Evolutionary conservation across 2,888 invertebrate species (phyloP).

Genomic region (Drosophila infuscata): DNA sequence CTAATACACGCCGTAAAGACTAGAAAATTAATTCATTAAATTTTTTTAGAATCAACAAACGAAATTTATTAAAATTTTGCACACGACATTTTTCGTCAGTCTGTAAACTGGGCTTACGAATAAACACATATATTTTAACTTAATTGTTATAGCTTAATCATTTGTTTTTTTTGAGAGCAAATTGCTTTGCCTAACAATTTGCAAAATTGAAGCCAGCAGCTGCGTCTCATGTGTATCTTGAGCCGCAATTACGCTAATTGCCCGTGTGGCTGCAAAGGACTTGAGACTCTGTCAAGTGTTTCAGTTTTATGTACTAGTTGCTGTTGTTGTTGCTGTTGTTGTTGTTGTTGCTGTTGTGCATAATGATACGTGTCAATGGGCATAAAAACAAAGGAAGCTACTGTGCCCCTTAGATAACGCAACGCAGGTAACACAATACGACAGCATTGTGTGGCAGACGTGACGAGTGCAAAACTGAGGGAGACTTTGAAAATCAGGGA

Average conservation of each 20-base stretch:
- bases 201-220: slow-evolving; percentile 16
- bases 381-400: slow-evolving; percentile 37
- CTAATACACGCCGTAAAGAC: too few species aligned
- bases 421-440: slow-evolving; percentile 49
- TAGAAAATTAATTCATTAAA: background rate
- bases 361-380: slow-evolving; percentile 57
- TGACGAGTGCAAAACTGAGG: background rate
- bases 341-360: slow-evolving; percentile 26
- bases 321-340: slow-evolving; percentile 6
- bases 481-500: background rate
- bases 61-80: background rate
- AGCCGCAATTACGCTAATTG: slow-evolving; percentile 72
- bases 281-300: slow-evolving; percentile 44
- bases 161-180: background rate
- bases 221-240: slow-evolving; percentile 8
- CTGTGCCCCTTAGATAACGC: slow-evolving; percentile 48
- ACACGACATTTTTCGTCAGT: background rate
- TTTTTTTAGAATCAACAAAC: background rate
- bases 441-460: slow-evolving; percentile 14
- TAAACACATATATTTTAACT: background rate
- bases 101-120: background rate
- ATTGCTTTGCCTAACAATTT: slow-evolving; percentile 24
- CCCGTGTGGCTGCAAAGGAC: slow-evolving; percentile 38
- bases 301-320: slow-evolving; percentile 8
- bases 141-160: background rate